A percentile compares a stretch with the other conserved stretches of the same genome.
phyloP scores from a whole-genome alignment of 2,888 invertebrate genomes.

The Lysandra bellargus region DNA sequence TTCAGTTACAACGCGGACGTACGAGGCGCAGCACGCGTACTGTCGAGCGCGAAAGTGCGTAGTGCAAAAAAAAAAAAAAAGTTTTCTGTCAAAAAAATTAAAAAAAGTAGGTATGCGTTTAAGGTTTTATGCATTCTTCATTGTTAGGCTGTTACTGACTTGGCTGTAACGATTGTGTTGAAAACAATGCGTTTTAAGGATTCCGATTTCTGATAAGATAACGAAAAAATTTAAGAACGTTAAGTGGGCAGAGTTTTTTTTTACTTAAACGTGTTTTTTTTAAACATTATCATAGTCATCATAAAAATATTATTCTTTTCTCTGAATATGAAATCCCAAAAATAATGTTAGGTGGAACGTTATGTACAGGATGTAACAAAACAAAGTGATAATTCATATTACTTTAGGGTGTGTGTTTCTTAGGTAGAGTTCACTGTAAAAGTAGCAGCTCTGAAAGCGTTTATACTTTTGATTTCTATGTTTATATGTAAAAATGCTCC shows the following conservation, averaged over 20 bases:
- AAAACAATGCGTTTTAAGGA: not conserved
- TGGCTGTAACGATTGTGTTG: not conserved
- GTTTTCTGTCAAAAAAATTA: not conserved
- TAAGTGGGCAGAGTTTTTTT: not conserved
- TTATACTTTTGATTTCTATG: no score
- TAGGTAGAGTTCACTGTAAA: no score
- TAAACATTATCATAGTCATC: no score
- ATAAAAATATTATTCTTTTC: no score
- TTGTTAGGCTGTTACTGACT: not conserved
- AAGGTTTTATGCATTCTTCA: constrained; percentile 8
- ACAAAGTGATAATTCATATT: no score
- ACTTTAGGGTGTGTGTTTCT: no score
- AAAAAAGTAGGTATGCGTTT: not conserved
- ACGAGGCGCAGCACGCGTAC: not conserved
- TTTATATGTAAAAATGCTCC: no score
- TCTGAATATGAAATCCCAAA: no score
- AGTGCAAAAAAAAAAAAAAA: not conserved
- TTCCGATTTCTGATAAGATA: not conserved
- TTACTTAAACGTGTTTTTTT: not conserved
- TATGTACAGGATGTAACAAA: no score
- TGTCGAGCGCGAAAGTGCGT: not conserved
- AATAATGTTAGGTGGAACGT: no score
- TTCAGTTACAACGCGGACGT: not conserved
- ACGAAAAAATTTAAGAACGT: not conserved
- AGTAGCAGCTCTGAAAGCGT: no score